These are phyloP conservation scores for Eupithecia inturbata DNA, from an alignment of 2,888 invertebrate species.

Conservation along the genomic window DNA sequence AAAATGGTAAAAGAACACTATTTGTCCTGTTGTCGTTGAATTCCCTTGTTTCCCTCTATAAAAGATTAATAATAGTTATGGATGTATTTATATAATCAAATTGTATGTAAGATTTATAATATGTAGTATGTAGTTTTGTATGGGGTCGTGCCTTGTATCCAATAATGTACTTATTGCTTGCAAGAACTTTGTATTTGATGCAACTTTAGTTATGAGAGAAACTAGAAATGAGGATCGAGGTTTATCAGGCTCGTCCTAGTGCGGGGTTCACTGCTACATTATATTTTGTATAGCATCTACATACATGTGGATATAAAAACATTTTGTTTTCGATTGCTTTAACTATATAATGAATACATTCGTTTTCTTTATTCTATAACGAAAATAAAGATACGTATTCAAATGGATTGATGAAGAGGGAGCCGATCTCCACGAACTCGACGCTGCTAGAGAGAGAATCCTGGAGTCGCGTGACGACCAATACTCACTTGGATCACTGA, in stretches of 20 bases:
- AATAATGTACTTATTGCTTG: not conserved
- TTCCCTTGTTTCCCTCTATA: no score
- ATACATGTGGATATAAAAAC: not conserved
- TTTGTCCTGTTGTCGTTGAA: no score
- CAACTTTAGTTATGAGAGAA: not conserved
- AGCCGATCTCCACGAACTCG: not conserved
- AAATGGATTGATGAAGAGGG: not conserved
- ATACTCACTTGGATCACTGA: not conserved
- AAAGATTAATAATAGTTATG: no score
- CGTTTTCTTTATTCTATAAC: not conserved
- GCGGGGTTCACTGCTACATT: not conserved
- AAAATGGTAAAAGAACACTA: no score
- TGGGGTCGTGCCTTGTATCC: not conserved
- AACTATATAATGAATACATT: no score
- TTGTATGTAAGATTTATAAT: no score
- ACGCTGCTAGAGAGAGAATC: not conserved
- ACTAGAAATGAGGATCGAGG: not conserved
- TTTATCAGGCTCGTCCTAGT: not conserved
- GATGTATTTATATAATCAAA: no score
- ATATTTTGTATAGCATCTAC: not conserved
- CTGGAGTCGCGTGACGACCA: not conserved
- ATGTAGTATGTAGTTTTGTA: no score
- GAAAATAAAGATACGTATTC: no score
- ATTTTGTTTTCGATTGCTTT: not conserved
- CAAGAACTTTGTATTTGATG: not conserved